These are phyloP conservation scores for Sylvia atricapilla DNA, from an alignment of 2,113 vertebrate species.

Conservation along the genomic window DNA sequence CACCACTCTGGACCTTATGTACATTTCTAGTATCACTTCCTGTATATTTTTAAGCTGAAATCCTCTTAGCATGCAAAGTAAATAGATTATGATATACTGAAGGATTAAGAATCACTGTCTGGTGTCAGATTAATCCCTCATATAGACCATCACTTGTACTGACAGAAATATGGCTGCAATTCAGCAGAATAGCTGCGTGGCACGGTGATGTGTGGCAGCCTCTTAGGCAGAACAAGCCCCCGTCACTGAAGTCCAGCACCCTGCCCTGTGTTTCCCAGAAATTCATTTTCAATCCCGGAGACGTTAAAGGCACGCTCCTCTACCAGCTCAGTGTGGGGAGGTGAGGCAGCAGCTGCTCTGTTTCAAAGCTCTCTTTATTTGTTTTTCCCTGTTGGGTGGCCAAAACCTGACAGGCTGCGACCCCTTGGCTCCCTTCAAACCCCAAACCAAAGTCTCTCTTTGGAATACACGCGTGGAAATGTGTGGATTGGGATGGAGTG, in stretches of 20 bases:
- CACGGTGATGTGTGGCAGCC: conserved; percentile 45
- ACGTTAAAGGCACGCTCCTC: not conserved
- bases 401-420: not conserved
- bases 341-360: not conserved
- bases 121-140: conserved; percentile 94
- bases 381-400: not conserved
- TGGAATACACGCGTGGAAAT: rapidly evolving
- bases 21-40: conserved; percentile 85
- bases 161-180: conserved; percentile 88
- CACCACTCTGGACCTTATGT: conserved; percentile 76
- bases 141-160: conserved; percentile 86
- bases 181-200: conserved; percentile 70
- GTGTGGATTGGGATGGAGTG: not conserved
- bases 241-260: not conserved
- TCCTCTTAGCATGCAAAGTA: conserved; percentile 96
- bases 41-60: conserved; percentile 90
- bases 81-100: conserved; percentile 94
- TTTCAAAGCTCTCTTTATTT: not conserved
- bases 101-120: conserved; percentile 90
- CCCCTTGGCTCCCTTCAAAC: not conserved
- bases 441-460: not conserved
- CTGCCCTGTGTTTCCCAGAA: not conserved
- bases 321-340: not conserved
- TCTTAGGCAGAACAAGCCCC: not conserved
- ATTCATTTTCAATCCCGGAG: not conserved